These are phyloP conservation scores for Brachionus koreanus DNA, from an alignment of 1,140 invertebrate genomes.

Conservation along the genomic window DNA sequence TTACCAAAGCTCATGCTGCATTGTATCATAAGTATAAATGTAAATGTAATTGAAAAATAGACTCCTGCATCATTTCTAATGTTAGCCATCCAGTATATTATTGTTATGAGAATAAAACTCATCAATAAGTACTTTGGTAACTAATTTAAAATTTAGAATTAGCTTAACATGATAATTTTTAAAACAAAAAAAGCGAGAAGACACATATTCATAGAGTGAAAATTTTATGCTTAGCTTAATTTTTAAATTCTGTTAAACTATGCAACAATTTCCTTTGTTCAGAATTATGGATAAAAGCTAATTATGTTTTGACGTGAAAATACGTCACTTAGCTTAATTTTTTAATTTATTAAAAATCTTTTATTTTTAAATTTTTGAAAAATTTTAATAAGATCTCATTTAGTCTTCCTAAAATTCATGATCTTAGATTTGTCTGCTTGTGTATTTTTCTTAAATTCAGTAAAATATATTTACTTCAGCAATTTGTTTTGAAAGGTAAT, in stretches of 20 bases:
- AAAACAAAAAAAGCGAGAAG: neutral
- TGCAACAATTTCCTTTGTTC: no score
- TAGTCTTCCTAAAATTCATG: neutral
- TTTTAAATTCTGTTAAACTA: no score
- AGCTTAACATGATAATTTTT: neutral
- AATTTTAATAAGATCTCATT: neutral
- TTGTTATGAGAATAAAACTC: constrained; percentile 14
- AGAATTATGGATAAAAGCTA: no score
- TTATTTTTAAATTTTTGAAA: neutral
- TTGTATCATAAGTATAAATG: neutral
- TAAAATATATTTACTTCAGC: no score
- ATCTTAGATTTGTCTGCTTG: no score
- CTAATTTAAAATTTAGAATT: constrained; percentile 47
- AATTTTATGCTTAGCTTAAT: no score
- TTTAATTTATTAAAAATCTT: no score
- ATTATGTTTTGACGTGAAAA: no score
- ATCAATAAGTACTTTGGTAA: constrained; percentile 23
- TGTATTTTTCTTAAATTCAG: no score
- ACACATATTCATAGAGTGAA: no score
- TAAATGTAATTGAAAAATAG: constrained; percentile 18
- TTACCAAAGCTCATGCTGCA: constrained; percentile 3
- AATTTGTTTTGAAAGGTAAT: constrained; percentile 62
- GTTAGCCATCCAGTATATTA: constrained; percentile 43
- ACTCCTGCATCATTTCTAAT: neutral
- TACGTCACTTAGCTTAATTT: no score